Base-by-base conservation (phyloP, 2,797 vertebrate species). In the Leptoclinus maculatus region DNA sequence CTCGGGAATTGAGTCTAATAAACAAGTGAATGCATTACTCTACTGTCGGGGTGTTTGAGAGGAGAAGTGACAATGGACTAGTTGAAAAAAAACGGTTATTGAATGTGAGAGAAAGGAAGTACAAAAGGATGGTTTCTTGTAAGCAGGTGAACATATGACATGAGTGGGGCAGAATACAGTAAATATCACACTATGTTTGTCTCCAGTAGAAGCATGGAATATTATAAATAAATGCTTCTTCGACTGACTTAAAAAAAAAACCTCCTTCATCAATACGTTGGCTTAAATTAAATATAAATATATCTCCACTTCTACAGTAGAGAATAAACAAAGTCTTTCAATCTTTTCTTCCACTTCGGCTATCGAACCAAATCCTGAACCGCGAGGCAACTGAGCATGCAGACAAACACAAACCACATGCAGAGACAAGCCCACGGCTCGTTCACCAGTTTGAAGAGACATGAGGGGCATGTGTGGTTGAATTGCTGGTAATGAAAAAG, bases 321-420 rank as follows among this genome's bases (percentile, higher is more conserved):
- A 66, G 16, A 78, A 74, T 47, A 25, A 73, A 80, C 25, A 54
- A 51, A 56, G 64, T 62, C 19, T 59, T 67, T 39, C 32, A 32
- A 41, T 77, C 51, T 65, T 71, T 80, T 84, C 74, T 59, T 78
- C 51, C 63, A 80, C 53, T 51, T 71, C 57, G 72, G 79, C 76
- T 64, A 6, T 60, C 38, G 70, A 54, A 83, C 34, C 21, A 32
- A 80, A 73, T 43, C 69, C 67, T 74, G 41, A 78, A 81, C 83
- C 67, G 32, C 16, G 70, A 87, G 81, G 80, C 82, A 66, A 82
- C 80, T 36, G 34, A 85, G 66, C 92, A 92, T 92, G 90, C 88
- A 87, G 29, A 5, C 45, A 45, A 74, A 72, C 60, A 82, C 62
- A 71, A 49, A 60, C 60, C 51, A 64, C 89, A 92, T 91, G 91